Percentiles rank a stretch among this genome's conserved stretches.
Evolutionary conservation across 1,140 invertebrate species (phyloP).

Genomic region (Scaptomyza hsui): DNA sequence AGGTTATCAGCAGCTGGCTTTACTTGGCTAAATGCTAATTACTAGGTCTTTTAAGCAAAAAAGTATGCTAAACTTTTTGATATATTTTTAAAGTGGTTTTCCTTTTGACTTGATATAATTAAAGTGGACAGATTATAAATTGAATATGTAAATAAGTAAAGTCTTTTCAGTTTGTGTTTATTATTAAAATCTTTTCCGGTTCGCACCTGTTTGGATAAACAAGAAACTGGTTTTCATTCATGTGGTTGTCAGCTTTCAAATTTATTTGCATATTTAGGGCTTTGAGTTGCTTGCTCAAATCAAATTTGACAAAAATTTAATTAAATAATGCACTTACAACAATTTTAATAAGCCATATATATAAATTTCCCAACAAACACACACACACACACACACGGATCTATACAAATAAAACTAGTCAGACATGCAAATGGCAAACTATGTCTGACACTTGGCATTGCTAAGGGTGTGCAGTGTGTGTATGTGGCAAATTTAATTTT

Average conservation of each 20-base stretch:
- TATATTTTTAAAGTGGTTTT: not conserved
- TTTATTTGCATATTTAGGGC: conserved; percentile 33
- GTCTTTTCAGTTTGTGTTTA: no score
- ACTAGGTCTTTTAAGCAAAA: conserved; percentile 10
- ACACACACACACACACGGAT: conserved; percentile 19
- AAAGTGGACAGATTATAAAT: no score
- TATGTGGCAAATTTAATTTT: conserved; percentile 74
- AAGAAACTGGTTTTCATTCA: conserved; percentile 5
- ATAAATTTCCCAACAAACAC: conserved; percentile 48
- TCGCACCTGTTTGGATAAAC: no score
- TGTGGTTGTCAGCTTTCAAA: conserved; percentile 10
- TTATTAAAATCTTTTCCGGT: no score
- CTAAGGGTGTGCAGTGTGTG: conserved; percentile 1
- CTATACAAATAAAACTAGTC: conserved; percentile 18
- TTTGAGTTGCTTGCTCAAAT: conserved; percentile 33
- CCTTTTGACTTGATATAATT: no score
- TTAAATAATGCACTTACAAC: conserved; percentile 70
- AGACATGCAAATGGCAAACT: conserved; percentile 47
- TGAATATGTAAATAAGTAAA: no score
- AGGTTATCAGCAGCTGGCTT: conserved; percentile 2
- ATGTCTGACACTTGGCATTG: conserved; percentile 28
- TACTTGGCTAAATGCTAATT: conserved; percentile 27
- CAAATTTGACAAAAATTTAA: conserved; percentile 73
- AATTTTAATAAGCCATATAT: conserved; percentile 76
- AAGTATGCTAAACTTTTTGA: conserved; percentile 33